phyloP scores from a whole-genome alignment of 2,888 invertebrate species.

The Xanthostigma xanthostigma region DNA sequence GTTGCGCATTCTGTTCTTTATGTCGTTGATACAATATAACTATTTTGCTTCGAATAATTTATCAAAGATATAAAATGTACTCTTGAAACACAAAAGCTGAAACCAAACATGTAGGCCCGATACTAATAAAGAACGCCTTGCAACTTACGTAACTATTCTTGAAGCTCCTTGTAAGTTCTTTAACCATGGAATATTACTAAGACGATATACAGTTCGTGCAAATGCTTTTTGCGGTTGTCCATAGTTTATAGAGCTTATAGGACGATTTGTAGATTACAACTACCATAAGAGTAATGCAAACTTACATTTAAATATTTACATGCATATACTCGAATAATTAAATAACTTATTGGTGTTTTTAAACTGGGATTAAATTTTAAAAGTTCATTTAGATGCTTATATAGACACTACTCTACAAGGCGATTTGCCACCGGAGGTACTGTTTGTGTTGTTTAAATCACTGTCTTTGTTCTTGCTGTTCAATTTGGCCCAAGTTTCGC shows the following conservation, averaged over 20 bases:
- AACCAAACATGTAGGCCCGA: too few species aligned
- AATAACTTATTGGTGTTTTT: background rate
- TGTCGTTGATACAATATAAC: too few species aligned
- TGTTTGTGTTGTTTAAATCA: conserved; percentile 28
- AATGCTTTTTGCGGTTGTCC: too few species aligned
- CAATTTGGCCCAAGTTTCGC: conserved; percentile 67
- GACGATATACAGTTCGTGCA: too few species aligned
- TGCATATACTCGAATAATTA: conserved; percentile 12
- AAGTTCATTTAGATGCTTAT: conserved; percentile 10
- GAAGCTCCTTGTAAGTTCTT: too few species aligned
- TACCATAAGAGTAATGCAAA: conserved; percentile 10
- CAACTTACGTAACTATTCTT: too few species aligned
- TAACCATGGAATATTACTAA: too few species aligned
- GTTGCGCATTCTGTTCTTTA: too few species aligned
- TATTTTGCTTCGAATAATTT: too few species aligned
- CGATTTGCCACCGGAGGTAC: conserved; percentile 18
- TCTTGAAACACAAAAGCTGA: too few species aligned
- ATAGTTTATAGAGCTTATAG: conserved; percentile 8
- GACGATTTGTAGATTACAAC: conserved; percentile 9
- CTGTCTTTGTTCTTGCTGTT: conserved; percentile 45
- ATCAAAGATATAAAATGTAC: too few species aligned
- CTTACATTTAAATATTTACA: conserved; percentile 13
- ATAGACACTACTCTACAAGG: conserved; percentile 22
- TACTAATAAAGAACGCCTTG: too few species aligned
- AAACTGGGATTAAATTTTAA: background rate